Percentiles rank a stretch among this genome's conserved stretches.
Evolutionary conservation across 2,113 vertebrate genomes (phyloP).

Genomic region (Tupaia chinensis): DNA sequence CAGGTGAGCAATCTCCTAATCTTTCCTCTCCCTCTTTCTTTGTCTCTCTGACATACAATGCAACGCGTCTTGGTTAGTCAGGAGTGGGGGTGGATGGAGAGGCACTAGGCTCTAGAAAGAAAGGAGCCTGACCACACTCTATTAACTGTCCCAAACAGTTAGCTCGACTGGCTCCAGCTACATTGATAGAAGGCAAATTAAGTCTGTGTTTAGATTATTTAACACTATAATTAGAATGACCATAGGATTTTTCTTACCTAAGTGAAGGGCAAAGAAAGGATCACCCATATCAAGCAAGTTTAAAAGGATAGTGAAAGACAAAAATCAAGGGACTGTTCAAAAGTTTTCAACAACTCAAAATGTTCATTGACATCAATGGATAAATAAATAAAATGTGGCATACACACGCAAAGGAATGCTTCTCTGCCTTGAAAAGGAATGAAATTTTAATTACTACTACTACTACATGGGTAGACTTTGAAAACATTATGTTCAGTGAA

Average conservation of each 20-base stretch:
- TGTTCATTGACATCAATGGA: too few species aligned
- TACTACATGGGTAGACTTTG: not conserved
- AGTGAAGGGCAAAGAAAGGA: not conserved
- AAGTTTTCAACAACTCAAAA: not conserved
- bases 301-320: not conserved
- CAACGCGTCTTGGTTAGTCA: not conserved
- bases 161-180: rapidly evolving
- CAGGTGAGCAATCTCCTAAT: rapidly evolving
- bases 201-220: not conserved
- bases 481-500: not conserved
- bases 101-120: not conserved
- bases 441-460: not conserved
- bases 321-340: not conserved
- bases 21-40: not conserved
- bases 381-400: not conserved
- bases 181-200: rapidly evolving
- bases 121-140: not conserved
- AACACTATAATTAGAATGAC: not conserved
- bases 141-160: too few species aligned
- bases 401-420: too few species aligned
- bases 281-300: not conserved
- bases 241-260: not conserved
- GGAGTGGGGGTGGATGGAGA: not conserved
- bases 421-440: not conserved
- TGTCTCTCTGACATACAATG: not conserved